Evolutionary conservation across 2,888 invertebrate genomes (phyloP).

Genomic region (Melanargia galathea): DNA sequence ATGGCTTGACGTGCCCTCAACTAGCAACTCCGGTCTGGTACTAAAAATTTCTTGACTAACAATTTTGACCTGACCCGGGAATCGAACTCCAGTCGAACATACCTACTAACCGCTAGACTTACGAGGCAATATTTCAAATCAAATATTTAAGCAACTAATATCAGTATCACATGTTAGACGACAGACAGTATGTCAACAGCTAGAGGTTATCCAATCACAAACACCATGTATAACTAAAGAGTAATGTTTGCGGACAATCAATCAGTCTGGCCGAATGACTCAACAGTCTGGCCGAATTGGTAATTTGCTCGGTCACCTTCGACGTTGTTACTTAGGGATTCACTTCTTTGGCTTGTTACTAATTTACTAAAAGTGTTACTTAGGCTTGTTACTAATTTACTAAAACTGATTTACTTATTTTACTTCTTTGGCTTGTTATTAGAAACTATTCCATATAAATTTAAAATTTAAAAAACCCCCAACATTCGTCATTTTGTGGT

Average conservation of each 20-base stretch:
- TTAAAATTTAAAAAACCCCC: too few species aligned
- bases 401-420: too few species aligned
- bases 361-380: neutral
- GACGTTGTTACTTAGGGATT: neutral
- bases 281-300: conserved; percentile 1
- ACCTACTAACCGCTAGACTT: too few species aligned
- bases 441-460: too few species aligned
- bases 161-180: neutral
- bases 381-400: too few species aligned
- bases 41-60: too few species aligned
- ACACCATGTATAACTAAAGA: neutral
- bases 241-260: neutral
- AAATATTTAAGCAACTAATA: neutral
- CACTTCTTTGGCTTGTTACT: neutral
- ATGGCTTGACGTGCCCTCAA: too few species aligned
- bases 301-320: conserved; percentile 11
- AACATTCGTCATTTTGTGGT: too few species aligned
- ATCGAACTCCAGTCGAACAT: too few species aligned
- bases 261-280: conserved; percentile 6
- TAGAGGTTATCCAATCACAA: neutral
- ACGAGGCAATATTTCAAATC: neutral
- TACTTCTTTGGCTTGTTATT: too few species aligned
- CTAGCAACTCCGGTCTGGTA: too few species aligned
- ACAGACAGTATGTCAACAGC: neutral
- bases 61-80: too few species aligned